A percentile compares a stretch with the other conserved stretches of the same genome.
Evolutionary conservation across 2,797 vertebrate species (phyloP).

Genomic region (Sciaenops ocellatus): DNA sequence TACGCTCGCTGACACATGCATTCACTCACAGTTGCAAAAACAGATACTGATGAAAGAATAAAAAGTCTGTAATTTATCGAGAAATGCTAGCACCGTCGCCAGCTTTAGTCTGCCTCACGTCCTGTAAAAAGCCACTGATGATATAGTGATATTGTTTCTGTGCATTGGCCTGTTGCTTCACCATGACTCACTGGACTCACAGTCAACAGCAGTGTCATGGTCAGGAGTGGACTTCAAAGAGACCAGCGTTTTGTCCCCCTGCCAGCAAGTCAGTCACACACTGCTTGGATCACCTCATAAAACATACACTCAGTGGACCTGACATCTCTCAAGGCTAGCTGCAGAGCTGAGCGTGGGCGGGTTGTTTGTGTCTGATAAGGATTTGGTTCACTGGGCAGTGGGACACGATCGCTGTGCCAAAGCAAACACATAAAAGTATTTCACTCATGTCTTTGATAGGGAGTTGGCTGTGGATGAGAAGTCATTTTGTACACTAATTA

Average conservation of each 20-base stretch:
- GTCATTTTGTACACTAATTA: slow-evolving; percentile 75
- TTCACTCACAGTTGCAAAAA: slow-evolving; percentile 33
- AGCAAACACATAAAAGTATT: slow-evolving; percentile 77
- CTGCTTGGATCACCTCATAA: slow-evolving; percentile 72
- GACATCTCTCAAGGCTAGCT: slow-evolving; percentile 72
- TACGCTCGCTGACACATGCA: slow-evolving; percentile 20
- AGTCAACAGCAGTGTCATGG: slow-evolving; percentile 62
- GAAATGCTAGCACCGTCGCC: neutral
- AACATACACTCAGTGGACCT: slow-evolving; percentile 66
- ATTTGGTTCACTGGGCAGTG: slow-evolving; percentile 72
- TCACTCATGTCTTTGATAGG: slow-evolving; percentile 71
- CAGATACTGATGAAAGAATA: slow-evolving; percentile 38
- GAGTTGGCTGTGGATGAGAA: slow-evolving; percentile 66
- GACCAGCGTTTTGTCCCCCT: slow-evolving; percentile 42
- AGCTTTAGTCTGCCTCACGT: slow-evolving; percentile 18
- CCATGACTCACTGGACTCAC: slow-evolving; percentile 60
- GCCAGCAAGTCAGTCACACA: slow-evolving; percentile 60
- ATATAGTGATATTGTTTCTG: slow-evolving; percentile 46
- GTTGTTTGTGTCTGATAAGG: slow-evolving; percentile 81
- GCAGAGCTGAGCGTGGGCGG: slow-evolving; percentile 70
- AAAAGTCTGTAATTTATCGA: slow-evolving; percentile 53
- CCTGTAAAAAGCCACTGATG: slow-evolving; percentile 47
- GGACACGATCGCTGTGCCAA: slow-evolving; percentile 65
- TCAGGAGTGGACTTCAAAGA: slow-evolving; percentile 73
- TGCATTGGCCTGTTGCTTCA: slow-evolving; percentile 35